Percentiles rank a stretch among this genome's conserved stretches.
Evolutionary conservation across 1,140 invertebrate species (phyloP).

Genomic region (Ptiloglossa arizonensis): DNA sequence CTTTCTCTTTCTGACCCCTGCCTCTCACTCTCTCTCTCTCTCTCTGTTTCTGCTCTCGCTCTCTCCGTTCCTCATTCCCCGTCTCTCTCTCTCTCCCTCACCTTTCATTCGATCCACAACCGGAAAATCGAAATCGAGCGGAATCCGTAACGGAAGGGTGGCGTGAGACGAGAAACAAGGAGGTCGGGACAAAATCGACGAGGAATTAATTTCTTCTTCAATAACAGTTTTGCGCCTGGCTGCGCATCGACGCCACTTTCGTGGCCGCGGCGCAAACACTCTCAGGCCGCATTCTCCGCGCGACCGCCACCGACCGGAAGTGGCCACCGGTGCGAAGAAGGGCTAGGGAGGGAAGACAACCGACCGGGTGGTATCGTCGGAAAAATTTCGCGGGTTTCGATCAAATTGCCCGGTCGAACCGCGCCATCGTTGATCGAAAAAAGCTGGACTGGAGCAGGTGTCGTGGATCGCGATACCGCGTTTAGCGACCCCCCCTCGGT

Average conservation of each 20-base stretch:
- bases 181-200: constrained; percentile 49
- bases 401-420: constrained; percentile 44
- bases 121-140: constrained; percentile 43
- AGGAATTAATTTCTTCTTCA: constrained; percentile 69
- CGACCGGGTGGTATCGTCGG: background rate
- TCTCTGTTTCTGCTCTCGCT: too few species aligned
- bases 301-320: constrained; percentile 57
- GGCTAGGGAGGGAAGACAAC: background rate
- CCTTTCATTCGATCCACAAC: constrained; percentile 1
- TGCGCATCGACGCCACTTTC: constrained; percentile 60
- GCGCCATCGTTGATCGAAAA: background rate
- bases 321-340: constrained; percentile 48
- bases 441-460: constrained; percentile 47
- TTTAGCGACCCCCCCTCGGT: constrained; percentile 1
- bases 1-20: too few species aligned
- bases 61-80: too few species aligned
- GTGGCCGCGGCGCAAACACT: constrained; percentile 36
- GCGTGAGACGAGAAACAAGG: constrained; percentile 37
- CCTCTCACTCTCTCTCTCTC: too few species aligned
- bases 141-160: constrained; percentile 45
- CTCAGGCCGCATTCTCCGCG: constrained; percentile 42
- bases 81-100: too few species aligned
- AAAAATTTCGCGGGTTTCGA: constrained; percentile 37
- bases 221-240: constrained; percentile 69
- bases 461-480: constrained; percentile 26